Evolutionary conservation across 2,888 invertebrate species (phyloP).

Genomic region (Pyrrhosoma nymphula): DNA sequence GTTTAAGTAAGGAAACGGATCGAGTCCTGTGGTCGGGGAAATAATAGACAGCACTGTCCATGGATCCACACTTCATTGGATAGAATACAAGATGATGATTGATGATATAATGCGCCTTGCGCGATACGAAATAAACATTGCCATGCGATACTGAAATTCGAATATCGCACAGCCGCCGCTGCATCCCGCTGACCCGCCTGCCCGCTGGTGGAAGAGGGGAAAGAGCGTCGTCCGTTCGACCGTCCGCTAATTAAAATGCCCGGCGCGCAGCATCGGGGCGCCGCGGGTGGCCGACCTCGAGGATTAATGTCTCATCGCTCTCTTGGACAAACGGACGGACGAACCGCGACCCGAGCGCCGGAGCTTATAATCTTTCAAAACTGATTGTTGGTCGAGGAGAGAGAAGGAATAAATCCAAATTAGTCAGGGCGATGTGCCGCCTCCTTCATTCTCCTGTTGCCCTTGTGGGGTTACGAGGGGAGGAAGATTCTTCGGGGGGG

Average conservation of each 20-base stretch:
- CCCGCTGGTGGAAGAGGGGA: not conserved
- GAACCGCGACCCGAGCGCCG: slow-evolving; percentile 4
- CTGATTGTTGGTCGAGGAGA: not conserved
- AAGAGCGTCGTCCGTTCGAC: not conserved
- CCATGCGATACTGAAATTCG: not conserved
- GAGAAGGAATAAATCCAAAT: slow-evolving; percentile 25
- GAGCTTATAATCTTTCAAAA: not conserved
- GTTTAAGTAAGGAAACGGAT: no score
- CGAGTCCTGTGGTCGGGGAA: no score
- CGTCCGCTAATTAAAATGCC: slow-evolving; percentile 60
- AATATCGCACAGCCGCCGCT: not conserved
- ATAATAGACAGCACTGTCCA: no score
- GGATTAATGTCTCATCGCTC: not conserved
- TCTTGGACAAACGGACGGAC: not conserved
- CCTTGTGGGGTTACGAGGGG: not conserved
- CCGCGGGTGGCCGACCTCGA: not conserved
- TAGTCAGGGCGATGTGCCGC: not conserved
- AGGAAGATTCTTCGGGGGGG: no score
- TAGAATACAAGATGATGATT: no score
- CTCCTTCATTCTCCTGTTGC: not conserved
- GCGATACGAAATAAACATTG: no score
- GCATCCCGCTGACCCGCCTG: not conserved
- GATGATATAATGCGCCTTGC: no score
- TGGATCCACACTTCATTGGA: no score
- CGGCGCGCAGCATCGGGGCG: slow-evolving; percentile 42